Evolutionary conservation across 2,888 invertebrate species (phyloP), one percentile per base, ranked within the genome.

Genomic region (Hartigia nigra): DNA sequence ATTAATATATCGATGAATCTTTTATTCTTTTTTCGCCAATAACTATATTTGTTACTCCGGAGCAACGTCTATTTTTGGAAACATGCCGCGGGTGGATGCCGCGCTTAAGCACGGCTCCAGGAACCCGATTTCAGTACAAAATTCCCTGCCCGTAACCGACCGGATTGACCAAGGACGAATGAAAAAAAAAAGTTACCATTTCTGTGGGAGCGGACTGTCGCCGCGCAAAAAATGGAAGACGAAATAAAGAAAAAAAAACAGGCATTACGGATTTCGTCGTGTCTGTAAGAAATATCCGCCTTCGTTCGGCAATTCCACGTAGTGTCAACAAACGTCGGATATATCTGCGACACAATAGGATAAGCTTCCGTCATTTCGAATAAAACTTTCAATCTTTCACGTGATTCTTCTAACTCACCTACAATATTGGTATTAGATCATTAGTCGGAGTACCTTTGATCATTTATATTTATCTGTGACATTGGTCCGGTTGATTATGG

Each of bases 141-240:
- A 31, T 72, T 72, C 31, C 12, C 23, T 34, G 34, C 23, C 37
- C 77, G 76, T 76, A 74, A 69, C 75, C 79, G 77, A 81, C 81
- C 76, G 76, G 81, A 80, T 79, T 78, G 39, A 39, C 37, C 78
- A 78, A 79, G 79, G 80, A 37, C 78, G 75, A 39, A 23, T 36
- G 69, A 55, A 69, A 32, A 81, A 55, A 69, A 32, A 81, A 72
- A 72, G 72, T 72, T 72, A 72, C 2, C 72, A 72, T 34, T 72
- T 55, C 55, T 23, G 23, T 23, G 23, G 23, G 9, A 55, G 55
- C 55, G 55, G 14, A 23, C 55, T 55, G 55, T 55, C 2, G 55
- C 55, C 23, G 55, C 23, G 55, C 55, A 55, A 55, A 23, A 55
- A 23, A 14, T 55, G 55, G 23, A 55, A 55, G 55, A 55, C 55